Evolutionary conservation across 2,113 vertebrate genomes (phyloP).

Genomic region (Synchiropus splendidus): DNA sequence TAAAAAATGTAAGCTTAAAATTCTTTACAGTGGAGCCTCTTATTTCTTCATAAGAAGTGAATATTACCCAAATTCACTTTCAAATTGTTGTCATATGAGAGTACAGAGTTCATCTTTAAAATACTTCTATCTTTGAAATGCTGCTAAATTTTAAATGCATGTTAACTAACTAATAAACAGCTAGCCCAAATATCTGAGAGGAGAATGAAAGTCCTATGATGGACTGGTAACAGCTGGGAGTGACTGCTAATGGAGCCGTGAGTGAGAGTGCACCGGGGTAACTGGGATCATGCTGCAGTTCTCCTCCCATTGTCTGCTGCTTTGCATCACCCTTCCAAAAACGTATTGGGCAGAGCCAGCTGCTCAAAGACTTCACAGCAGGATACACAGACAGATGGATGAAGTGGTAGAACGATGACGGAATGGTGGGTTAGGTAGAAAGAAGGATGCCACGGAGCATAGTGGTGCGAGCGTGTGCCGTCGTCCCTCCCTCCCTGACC

Average conservation of each 20-base stretch:
- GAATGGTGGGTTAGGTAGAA: slow-evolving; percentile 11
- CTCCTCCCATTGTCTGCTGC: slow-evolving; percentile 41
- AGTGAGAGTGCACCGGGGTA: slow-evolving; percentile 25
- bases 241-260: slow-evolving; percentile 24
- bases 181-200: slow-evolving; percentile 1
- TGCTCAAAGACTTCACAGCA: slow-evolving; percentile 36
- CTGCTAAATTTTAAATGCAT: too few species aligned
- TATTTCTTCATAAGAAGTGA: too few species aligned
- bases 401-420: slow-evolving; percentile 11
- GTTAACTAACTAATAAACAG: too few species aligned
- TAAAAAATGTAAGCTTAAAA: too few species aligned
- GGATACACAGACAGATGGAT: slow-evolving; percentile 20
- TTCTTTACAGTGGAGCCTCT: too few species aligned
- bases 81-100: too few species aligned
- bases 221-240: slow-evolving; percentile 25
- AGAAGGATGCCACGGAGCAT: slow-evolving; percentile 16
- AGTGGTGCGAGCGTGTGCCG: slow-evolving; percentile 1
- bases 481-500: slow-evolving; percentile 14
- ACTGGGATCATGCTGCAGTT: slow-evolving; percentile 40
- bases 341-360: slow-evolving; percentile 56
- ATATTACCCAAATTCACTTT: too few species aligned
- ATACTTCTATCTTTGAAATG: too few species aligned
- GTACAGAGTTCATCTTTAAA: too few species aligned
- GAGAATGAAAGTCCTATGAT: slow-evolving; percentile 10
- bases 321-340: slow-evolving; percentile 13